Evolutionary conservation across 2,888 invertebrate species (phyloP).

Genomic region (Tetanocera ferruginea): DNA sequence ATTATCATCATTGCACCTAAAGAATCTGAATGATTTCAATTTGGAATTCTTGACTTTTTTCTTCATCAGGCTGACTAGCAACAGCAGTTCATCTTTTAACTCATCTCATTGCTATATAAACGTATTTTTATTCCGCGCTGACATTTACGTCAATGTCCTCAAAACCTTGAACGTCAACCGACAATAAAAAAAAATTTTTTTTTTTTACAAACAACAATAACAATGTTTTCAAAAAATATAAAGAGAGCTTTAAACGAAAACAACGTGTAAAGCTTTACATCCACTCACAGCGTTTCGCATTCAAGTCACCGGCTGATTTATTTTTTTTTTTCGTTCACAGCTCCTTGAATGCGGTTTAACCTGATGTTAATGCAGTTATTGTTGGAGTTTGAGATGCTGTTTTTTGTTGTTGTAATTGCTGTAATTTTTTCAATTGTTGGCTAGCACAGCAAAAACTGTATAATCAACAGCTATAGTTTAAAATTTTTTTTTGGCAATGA

Average conservation of each 20-base stretch:
- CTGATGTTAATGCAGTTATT: slow-evolving; percentile 28
- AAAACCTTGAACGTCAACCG: slow-evolving; percentile 32
- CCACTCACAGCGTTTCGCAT: neutral
- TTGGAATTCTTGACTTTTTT: neutral
- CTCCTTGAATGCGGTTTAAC: slow-evolving; percentile 14
- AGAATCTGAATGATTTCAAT: too few relatives aligned
- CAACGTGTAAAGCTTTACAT: slow-evolving; percentile 16
- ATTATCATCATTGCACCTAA: neutral
- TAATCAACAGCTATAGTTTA: too few relatives aligned
- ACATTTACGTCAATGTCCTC: slow-evolving; percentile 39
- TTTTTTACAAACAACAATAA: slow-evolving; percentile 20
- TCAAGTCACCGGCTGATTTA: neutral
- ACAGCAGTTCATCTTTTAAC: neutral
- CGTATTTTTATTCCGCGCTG: slow-evolving; percentile 30
- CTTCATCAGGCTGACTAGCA: neutral
- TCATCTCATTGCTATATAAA: slow-evolving; percentile 21
- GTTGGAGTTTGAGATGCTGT: neutral
- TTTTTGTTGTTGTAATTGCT: slow-evolving; percentile 2
- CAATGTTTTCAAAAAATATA: neutral
- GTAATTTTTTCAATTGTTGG: neutral
- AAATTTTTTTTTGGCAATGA: too few relatives aligned
- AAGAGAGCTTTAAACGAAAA: neutral
- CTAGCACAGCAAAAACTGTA: neutral
- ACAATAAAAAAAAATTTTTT: neutral
- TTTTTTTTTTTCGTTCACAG: neutral